These are phyloP conservation scores for Tachysurus fulvidraco DNA, from an alignment of 2,113 vertebrate species.

Conservation along the genomic window DNA sequence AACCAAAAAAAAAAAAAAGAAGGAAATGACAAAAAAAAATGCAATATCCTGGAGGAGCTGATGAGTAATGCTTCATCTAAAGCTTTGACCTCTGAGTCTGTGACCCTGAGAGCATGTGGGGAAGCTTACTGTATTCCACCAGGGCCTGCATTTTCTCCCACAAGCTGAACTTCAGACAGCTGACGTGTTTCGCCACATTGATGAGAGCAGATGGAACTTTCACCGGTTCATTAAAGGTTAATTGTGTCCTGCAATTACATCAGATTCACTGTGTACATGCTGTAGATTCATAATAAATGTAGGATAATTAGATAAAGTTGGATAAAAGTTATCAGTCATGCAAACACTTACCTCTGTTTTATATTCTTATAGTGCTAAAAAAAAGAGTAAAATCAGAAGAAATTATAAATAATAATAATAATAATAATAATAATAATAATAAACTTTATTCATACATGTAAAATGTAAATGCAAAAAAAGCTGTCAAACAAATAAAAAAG, in stretches of 20 bases:
- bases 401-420: background rate
- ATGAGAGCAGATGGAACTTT: constrained; percentile 67
- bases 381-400: background rate
- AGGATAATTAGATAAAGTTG: background rate
- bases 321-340: background rate
- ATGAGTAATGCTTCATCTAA: background rate
- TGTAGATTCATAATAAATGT: background rate
- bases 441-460: background rate
- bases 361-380: constrained; percentile 71
- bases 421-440: background rate
- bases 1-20: too few species aligned
- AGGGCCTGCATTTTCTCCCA: constrained; percentile 75
- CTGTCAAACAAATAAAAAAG: too few species aligned
- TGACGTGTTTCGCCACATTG: constrained; percentile 70
- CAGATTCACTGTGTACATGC: background rate
- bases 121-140: constrained; percentile 73
- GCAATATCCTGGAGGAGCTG: too few species aligned
- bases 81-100: background rate
- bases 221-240: constrained; percentile 64
- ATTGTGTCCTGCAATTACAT: constrained; percentile 61
- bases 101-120: background rate
- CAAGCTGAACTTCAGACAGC: constrained; percentile 73
- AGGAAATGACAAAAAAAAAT: too few species aligned
- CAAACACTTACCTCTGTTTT: constrained; percentile 67
- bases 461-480: background rate